phyloP scores from a whole-genome alignment of 2,888 invertebrate species.

The Leptopilina drosophilae region DNA sequence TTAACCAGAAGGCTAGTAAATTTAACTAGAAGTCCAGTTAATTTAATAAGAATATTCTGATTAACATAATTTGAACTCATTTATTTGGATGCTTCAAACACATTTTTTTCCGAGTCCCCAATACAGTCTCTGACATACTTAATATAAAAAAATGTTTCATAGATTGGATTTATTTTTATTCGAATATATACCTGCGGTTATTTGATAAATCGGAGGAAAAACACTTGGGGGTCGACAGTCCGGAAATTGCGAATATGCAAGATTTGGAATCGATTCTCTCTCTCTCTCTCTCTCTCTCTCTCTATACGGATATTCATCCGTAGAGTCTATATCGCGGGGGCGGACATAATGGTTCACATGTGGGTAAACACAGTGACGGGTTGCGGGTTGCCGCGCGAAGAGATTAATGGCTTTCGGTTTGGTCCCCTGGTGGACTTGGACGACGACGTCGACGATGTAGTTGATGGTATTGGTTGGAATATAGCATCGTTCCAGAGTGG shows the following conservation, averaged over 20 bases:
- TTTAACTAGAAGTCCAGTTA: too few species aligned
- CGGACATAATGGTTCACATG: conserved; percentile 77
- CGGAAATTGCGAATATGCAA: conserved; percentile 54
- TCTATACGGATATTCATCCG: conserved; percentile 46
- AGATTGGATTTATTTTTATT: too few species aligned
- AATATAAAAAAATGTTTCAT: too few species aligned
- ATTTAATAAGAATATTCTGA: too few species aligned
- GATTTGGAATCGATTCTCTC: conserved; percentile 55
- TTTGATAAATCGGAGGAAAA: not conserved
- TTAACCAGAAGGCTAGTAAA: too few species aligned
- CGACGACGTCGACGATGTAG: conserved; percentile 45
- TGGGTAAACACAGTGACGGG: conserved; percentile 77
- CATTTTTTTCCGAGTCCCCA: too few species aligned
- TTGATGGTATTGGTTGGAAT: conserved; percentile 51
- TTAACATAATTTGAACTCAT: too few species aligned
- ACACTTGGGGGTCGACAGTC: conserved; percentile 51
- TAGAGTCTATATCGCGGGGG: conserved; percentile 72
- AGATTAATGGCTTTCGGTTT: conserved; percentile 75
- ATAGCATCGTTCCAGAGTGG: conserved; percentile 42
- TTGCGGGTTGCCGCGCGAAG: conserved; percentile 75
- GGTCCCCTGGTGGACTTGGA: conserved; percentile 62
- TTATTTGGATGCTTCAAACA: too few species aligned
- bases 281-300: too few species aligned
- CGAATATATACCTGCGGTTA: too few species aligned
- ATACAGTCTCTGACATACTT: too few species aligned